A percentile compares a stretch with the other conserved stretches of the same genome.
These are phyloP conservation scores for Nasua narica DNA, from an alignment of 2,797 vertebrate genomes.

Conservation along the genomic window DNA sequence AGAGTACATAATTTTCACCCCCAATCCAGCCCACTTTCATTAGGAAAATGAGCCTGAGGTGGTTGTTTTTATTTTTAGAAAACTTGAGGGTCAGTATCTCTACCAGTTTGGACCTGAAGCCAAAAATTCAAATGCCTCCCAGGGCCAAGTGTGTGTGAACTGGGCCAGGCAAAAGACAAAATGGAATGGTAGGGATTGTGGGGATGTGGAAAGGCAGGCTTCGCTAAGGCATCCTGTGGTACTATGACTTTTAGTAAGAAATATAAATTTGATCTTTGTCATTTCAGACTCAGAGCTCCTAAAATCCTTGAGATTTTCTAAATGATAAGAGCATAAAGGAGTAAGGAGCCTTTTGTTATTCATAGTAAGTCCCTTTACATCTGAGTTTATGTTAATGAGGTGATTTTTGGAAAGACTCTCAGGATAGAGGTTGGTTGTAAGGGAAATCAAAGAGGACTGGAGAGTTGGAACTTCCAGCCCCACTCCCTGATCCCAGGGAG, in stretches of 20 bases:
- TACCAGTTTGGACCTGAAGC: neutral
- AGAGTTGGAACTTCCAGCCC: neutral
- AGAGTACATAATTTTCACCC: neutral
- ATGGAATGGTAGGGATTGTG: neutral
- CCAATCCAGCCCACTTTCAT: neutral
- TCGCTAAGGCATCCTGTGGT: neutral
- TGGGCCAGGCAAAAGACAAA: neutral
- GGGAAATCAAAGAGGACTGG: neutral
- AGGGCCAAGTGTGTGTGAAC: neutral
- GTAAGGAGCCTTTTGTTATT: neutral
- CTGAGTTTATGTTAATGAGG: neutral
- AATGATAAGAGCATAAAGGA: neutral
- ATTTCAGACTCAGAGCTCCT: neutral
- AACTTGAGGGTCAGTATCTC: neutral
- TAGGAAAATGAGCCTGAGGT: neutral
- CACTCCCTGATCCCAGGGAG: neutral
- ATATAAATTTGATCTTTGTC: neutral
- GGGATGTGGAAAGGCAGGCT: neutral
- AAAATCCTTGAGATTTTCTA: neutral
- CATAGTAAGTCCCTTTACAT: neutral
- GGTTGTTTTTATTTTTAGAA: neutral
- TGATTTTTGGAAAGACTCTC: neutral
- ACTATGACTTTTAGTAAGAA: neutral
- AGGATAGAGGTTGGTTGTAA: neutral
- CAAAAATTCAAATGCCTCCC: neutral